These are phyloP conservation scores for Carduelis carduelis DNA, from an alignment of 2,797 vertebrate genomes.

Conservation along the genomic window DNA sequence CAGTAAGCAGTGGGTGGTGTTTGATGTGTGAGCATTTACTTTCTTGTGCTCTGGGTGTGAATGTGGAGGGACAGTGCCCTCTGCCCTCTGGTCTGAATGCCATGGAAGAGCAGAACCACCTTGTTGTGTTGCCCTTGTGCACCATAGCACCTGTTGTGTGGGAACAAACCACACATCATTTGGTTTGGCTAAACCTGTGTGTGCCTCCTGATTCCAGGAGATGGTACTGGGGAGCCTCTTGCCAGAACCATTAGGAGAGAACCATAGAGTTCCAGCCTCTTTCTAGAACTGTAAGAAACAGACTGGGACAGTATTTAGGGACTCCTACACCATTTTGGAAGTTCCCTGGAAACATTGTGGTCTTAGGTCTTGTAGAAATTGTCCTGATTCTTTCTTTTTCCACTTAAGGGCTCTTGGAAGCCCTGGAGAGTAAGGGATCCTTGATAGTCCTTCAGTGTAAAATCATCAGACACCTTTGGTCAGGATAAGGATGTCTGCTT, in stretches of 20 bases:
- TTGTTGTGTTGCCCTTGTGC: neutral
- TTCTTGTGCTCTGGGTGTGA: neutral
- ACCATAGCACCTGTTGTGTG: neutral
- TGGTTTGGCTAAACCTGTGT: neutral
- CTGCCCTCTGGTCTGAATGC: neutral
- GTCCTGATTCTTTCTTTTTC: neutral
- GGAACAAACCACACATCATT: neutral
- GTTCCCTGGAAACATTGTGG: neutral
- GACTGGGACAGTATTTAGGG: neutral
- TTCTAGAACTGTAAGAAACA: neutral
- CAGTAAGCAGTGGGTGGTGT: accelerated
- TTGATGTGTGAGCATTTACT: neutral
- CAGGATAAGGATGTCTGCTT: neutral
- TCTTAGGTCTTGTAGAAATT: neutral
- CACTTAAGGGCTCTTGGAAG: neutral
- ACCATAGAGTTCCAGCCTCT: neutral
- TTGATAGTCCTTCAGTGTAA: neutral
- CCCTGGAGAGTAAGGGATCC: neutral
- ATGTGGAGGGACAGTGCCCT: neutral
- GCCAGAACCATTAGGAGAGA: neutral
- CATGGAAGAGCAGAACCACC: neutral
- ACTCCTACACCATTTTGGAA: neutral
- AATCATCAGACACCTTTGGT: neutral
- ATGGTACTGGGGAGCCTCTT: neutral
- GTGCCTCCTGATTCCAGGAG: neutral